phyloP scores from a whole-genome alignment of 1,140 invertebrate species.

The Diorhabda elongata region DNA sequence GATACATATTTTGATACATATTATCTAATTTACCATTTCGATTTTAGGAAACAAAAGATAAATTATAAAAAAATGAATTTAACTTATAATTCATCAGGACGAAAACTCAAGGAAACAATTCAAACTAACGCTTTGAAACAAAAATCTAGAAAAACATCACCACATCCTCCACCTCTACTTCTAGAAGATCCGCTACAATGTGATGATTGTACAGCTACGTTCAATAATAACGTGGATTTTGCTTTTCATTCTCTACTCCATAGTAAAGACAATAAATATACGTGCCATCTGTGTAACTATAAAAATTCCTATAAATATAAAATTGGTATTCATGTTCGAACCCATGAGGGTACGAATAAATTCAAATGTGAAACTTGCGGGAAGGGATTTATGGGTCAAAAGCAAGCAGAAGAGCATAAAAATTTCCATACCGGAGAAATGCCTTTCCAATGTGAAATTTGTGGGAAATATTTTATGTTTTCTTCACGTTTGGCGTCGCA shows the following conservation, averaged over 20 bases:
- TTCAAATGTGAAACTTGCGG: constrained; percentile 36
- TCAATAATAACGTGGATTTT: constrained; percentile 37
- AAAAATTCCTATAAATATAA: constrained; percentile 47
- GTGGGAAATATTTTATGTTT: constrained; percentile 54
- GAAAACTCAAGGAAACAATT: too few relatives aligned
- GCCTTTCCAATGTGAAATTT: constrained; percentile 58
- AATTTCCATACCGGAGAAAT: constrained; percentile 61
- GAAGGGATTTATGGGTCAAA: constrained; percentile 44
- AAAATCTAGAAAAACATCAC: constrained; percentile 9
- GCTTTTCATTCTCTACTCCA: constrained; percentile 42
- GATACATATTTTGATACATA: too few relatives aligned
- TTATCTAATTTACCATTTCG: too few relatives aligned
- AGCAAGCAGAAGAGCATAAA: constrained; percentile 48
- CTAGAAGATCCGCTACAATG: constrained; percentile 32
- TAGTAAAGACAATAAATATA: constrained; percentile 41
- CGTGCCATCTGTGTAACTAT: constrained; percentile 48
- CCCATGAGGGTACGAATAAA: constrained; percentile 27
- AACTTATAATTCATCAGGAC: too few relatives aligned
- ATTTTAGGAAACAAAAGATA: too few relatives aligned
- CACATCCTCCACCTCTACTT: constrained; percentile 8
- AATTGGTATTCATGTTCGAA: constrained; percentile 34
- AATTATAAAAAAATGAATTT: too few relatives aligned
- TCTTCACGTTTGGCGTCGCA: constrained; percentile 39
- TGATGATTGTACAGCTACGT: constrained; percentile 38
- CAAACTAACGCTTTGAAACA: neutral